Conservation (phyloP, 2,888 invertebrate genomes). For the Dynastes grantii region DNA sequence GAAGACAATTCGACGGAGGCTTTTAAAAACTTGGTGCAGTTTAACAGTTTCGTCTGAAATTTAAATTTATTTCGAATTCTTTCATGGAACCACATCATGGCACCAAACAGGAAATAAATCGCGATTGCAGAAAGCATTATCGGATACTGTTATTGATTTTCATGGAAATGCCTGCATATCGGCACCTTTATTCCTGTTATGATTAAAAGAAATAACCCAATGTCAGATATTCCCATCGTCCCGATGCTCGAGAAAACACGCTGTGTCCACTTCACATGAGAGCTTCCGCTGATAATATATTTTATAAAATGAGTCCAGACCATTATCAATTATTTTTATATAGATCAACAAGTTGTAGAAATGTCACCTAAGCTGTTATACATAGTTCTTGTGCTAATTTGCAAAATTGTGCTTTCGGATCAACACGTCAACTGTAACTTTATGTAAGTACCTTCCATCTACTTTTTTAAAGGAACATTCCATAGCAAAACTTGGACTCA, state of each 20-base stretch:
- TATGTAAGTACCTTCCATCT: conserved; percentile 22
- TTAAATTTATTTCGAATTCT: too few species aligned
- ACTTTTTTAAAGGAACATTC: too few species aligned
- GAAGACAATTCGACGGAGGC: too few species aligned
- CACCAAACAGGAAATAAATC: too few species aligned
- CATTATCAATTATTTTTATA: conserved; percentile 24
- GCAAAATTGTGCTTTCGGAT: neutral
- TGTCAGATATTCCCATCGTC: neutral
- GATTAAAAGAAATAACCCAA: neutral
- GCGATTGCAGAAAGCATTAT: too few species aligned
- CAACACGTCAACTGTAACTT: neutral
- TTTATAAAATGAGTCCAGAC: conserved; percentile 28
- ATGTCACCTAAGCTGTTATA: conserved; percentile 11
- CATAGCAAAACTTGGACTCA: too few species aligned
- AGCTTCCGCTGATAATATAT: conserved; percentile 38
- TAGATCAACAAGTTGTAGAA: conserved; percentile 33
- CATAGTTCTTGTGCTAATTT: conserved; percentile 4
- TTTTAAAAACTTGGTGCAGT: too few species aligned
- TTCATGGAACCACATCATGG: too few species aligned
- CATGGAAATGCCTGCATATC: neutral
- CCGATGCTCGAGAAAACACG: conserved; percentile 16
- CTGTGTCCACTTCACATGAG: conserved; percentile 15
- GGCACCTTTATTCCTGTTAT: neutral
- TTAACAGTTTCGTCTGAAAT: too few species aligned
- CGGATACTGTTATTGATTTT: neutral